Evolutionary conservation across 2,888 invertebrate species (phyloP), one percentile per base, ranked within the genome.

Genomic region (Himalopsyche anomala): DNA sequence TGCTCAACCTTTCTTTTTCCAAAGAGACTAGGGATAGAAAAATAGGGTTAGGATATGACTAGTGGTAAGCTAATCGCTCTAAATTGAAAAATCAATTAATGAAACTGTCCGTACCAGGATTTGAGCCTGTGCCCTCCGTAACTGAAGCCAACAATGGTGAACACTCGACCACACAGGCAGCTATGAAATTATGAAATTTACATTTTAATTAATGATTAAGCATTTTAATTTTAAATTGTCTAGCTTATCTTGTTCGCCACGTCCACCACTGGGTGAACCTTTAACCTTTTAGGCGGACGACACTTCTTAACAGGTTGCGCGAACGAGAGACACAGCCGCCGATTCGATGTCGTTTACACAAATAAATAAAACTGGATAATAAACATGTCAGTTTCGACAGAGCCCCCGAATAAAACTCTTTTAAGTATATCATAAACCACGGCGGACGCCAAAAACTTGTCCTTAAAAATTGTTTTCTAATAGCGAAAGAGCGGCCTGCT

Each of bases 361-460:
- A 85, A 88, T 87, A 87, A 87, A 88, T 83, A 85, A 84, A 88
- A 85, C 87, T 82, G 84, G 85, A 82, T 88, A 87, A 88, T 87
- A 87, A 87, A 87, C 87, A 87, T 87, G 88, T 88, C 88, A 84
- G 62, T 81, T 83, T 69, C 83, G 85, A 87, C 87, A 85, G 38
- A 86, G 86, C 84, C 86, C 83, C 87, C 85, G 87, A 87, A 87
- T 83, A 85, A 81, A 82, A 84, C 87, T 86, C 74, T 85, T 85
- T 84, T 56, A 85, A 84, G 85, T 83, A 85, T 74, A 74, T 84
- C 87, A 87, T 87, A 87, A 87, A 87, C 87, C 85, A 87, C 87
- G 84, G 74, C 87, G 69, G 74, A 82, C 55, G 82, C 80, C 45
- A 42, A 86, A 84, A 86, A 86, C 55, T 84, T 86, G 86, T 86